phyloP scores from a whole-genome alignment of 2,888 invertebrate genomes.

The Agrochola litura region DNA sequence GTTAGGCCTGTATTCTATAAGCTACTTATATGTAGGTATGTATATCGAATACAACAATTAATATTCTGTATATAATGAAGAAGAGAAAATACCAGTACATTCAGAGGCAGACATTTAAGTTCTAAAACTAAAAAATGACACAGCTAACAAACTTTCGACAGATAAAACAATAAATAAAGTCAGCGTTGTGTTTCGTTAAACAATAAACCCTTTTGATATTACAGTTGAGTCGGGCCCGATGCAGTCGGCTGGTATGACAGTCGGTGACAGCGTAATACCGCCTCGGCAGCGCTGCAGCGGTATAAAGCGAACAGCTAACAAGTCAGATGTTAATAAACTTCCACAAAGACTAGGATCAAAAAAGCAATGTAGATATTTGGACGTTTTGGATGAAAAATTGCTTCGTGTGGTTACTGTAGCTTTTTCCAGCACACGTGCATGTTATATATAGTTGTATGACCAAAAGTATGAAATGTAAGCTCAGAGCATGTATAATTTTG shows the following conservation, averaged over 20 bases:
- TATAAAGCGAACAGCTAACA: conserved; percentile 61
- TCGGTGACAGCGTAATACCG: conserved; percentile 65
- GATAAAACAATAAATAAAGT: conserved; percentile 60
- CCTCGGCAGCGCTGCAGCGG: conserved; percentile 50
- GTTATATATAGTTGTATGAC: conserved; percentile 57
- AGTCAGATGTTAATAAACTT: conserved; percentile 69
- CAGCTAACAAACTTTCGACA: conserved; percentile 49
- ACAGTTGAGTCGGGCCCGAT: conserved; percentile 60
- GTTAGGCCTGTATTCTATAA: conserved; percentile 17
- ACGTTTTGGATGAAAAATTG: conserved; percentile 61
- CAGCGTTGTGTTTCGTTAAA: conserved; percentile 57
- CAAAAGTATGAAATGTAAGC: conserved; percentile 46
- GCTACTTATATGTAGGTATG: not conserved
- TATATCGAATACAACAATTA: conserved; percentile 3
- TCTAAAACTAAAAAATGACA: conserved; percentile 29
- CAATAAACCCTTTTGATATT: conserved; percentile 72
- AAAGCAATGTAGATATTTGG: conserved; percentile 57
- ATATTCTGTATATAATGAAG: conserved; percentile 6
- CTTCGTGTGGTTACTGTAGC: conserved; percentile 41
- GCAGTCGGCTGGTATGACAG: conserved; percentile 63
- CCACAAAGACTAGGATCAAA: conserved; percentile 56
- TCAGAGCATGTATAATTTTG: conserved; percentile 60
- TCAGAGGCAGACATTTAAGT: conserved; percentile 8
- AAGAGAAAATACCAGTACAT: conserved; percentile 5
- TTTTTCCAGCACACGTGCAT: conserved; percentile 57